phyloP scores from a whole-genome alignment of 2,888 invertebrate genomes.

The Amiota minor region DNA sequence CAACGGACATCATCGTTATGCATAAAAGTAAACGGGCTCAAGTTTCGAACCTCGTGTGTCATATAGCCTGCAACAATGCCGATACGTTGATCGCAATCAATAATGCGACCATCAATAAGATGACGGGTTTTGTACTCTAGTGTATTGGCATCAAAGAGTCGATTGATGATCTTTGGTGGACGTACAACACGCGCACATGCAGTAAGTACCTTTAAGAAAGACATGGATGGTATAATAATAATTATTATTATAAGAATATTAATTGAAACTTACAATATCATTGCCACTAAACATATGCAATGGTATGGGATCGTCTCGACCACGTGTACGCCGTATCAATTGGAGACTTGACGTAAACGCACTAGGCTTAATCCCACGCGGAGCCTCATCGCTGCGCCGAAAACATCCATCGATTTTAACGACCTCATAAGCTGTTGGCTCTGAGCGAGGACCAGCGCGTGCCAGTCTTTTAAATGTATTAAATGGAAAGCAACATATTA shows the following conservation, averaged over 20 bases:
- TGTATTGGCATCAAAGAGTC: slow-evolving; percentile 80
- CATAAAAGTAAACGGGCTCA: slow-evolving; percentile 91
- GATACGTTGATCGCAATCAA: slow-evolving; percentile 92
- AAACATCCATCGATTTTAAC: slow-evolving; percentile 81
- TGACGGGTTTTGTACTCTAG: slow-evolving; percentile 94
- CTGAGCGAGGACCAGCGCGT: slow-evolving; percentile 82
- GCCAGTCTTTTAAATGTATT: slow-evolving; percentile 73
- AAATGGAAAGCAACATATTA: slow-evolving; percentile 9
- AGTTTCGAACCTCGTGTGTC: slow-evolving; percentile 90
- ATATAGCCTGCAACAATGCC: slow-evolving; percentile 91
- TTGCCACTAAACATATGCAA: slow-evolving; percentile 76
- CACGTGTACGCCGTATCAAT: slow-evolving; percentile 75
- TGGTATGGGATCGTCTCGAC: slow-evolving; percentile 76
- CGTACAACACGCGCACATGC: slow-evolving; percentile 83
- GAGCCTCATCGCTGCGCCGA: slow-evolving; percentile 77
- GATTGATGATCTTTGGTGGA: slow-evolving; percentile 80
- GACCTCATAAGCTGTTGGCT: slow-evolving; percentile 81
- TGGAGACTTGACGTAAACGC: slow-evolving; percentile 71
- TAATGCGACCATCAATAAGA: slow-evolving; percentile 89
- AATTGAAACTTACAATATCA: slow-evolving; percentile 75
- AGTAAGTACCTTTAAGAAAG: slow-evolving; percentile 76
- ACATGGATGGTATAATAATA: slow-evolving; percentile 19
- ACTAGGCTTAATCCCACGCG: slow-evolving; percentile 74
- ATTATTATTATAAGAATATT: not conserved
- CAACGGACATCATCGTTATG: slow-evolving; percentile 91